Percentiles rank a stretch among this genome's conserved stretches.
These are phyloP conservation scores for Drosophila colorata DNA, from an alignment of 2,888 invertebrate genomes.

Conservation along the genomic window DNA sequence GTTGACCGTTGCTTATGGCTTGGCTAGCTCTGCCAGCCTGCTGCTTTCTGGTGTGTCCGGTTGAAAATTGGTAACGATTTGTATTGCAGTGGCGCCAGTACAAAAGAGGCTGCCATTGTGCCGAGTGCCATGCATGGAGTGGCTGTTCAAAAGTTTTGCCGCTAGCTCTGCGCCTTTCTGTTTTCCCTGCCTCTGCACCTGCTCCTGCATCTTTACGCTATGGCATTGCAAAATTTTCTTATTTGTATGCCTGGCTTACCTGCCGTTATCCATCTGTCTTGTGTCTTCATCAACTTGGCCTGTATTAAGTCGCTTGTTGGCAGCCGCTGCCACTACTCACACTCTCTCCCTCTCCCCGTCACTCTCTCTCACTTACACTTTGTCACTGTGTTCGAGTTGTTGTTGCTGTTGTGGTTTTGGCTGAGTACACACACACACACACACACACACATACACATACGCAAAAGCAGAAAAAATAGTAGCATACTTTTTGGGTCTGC, in stretches of 20 bases:
- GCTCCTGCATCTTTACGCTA: conserved; percentile 15
- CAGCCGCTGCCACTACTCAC: conserved; percentile 21
- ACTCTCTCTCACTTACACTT: conserved; percentile 14
- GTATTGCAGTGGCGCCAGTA: conserved; percentile 64
- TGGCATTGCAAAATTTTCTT: conserved; percentile 65
- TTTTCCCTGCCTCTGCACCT: too few relatives aligned
- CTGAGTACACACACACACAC: conserved; percentile 6
- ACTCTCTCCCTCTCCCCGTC: not conserved
- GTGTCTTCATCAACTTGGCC: conserved; percentile 79
- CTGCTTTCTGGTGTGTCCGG: conserved; percentile 53
- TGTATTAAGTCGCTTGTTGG: conserved; percentile 76
- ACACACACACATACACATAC: not conserved
- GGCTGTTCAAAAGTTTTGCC: conserved; percentile 66
- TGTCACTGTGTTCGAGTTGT: conserved; percentile 29
- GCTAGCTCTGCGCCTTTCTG: conserved; percentile 7
- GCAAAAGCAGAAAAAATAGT: conserved; percentile 26
- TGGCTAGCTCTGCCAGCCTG: conserved; percentile 34
- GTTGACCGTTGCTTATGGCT: conserved; percentile 78
- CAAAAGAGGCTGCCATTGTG: conserved; percentile 64
- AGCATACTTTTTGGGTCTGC: conserved; percentile 49
- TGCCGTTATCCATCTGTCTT: conserved; percentile 80
- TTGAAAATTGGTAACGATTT: conserved; percentile 82
- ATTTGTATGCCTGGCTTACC: conserved; percentile 77
- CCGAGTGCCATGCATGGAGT: conserved; percentile 30
- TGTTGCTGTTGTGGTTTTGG: conserved; percentile 42